Evolutionary conservation across 2,888 invertebrate genomes (phyloP), one percentile per base, ranked within the genome.

Genomic region (Caenorhabditis japonica): DNA sequence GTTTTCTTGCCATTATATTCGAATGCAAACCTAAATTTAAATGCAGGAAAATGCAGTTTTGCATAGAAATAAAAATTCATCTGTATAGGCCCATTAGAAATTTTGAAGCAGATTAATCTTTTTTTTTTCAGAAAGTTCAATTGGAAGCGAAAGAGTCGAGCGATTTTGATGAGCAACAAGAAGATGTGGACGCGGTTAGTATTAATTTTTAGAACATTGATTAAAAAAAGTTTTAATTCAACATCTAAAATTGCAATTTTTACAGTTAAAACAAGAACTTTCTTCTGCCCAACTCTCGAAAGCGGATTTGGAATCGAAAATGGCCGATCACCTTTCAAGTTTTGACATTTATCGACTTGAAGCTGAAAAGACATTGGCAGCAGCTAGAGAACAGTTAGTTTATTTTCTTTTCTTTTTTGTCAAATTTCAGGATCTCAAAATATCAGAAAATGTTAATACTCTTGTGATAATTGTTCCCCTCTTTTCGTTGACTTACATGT

Each of bases 361-460:
- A 72, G 72, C 72, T 0, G 72, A 72, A 38, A 72, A 72, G 38
- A 59, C 64, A 5, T 23, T 72, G 8, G 36, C 33, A 13, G 64
- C 58, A 2, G 72, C 52, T 1, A 64, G 44, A 49, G 72, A 64
- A 36, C 58, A 64, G 72, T 72, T 53, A 59, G 72, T 72, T 61
- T 43, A 10, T 21, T 43, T 25, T 34, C 27, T 19, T 43, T 64
- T 38, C 33, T 23, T 15, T n/a, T 43, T n/a, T n/a, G n/a, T n/a
- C n/a, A n/a, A n/a, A n/a, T n/a, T n/a, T n/a, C n/a, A n/a, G n/a
- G n/a, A n/a, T n/a, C n/a, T n/a, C n/a, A n/a, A n/a, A n/a, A n/a
- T n/a, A n/a, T n/a, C n/a, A n/a, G n/a, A n/a, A n/a, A n/a, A n/a
- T n/a, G n/a, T n/a, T n/a, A n/a, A n/a, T n/a, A n/a, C n/a, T n/a